These are phyloP conservation scores for Pteropus rufus DNA, from an alignment of 2,797 vertebrate species.

Conservation along the genomic window DNA sequence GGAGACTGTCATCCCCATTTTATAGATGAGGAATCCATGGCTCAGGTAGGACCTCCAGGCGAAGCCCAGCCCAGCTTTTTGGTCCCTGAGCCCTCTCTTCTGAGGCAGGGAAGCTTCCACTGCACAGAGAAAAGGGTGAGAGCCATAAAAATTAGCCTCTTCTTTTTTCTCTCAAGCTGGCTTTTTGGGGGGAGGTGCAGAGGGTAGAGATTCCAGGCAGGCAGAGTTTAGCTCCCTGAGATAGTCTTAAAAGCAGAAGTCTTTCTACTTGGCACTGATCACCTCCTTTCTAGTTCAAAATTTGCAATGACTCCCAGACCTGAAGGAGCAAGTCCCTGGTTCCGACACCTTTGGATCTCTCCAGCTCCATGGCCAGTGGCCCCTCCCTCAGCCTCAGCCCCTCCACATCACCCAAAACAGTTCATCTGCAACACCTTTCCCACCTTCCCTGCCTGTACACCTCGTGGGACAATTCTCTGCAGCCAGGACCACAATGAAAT, in stretches of 20 bases:
- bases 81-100: not conserved
- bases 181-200: not conserved
- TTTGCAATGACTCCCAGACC: not conserved
- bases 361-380: not conserved
- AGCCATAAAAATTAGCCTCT: not conserved
- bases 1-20: not conserved
- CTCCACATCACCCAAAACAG: not conserved
- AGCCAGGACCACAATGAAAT: not conserved
- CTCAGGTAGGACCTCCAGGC: not conserved
- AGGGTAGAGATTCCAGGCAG: not conserved
- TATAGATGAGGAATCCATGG: not conserved
- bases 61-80: not conserved
- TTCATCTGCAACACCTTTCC: not conserved
- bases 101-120: not conserved
- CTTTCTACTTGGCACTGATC: not conserved
- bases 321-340: not conserved
- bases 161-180: not conserved
- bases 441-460: not conserved
- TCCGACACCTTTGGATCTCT: not conserved
- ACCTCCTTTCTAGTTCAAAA: not conserved
- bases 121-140: not conserved
- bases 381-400: not conserved
- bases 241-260: not conserved
- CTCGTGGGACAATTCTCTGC: not conserved
- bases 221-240: not conserved